A percentile compares a stretch with the other conserved stretches of the same genome.
Conservation (phyloP, 2,888 invertebrate species). For the Thecocarcelia acutangulata region DNA sequence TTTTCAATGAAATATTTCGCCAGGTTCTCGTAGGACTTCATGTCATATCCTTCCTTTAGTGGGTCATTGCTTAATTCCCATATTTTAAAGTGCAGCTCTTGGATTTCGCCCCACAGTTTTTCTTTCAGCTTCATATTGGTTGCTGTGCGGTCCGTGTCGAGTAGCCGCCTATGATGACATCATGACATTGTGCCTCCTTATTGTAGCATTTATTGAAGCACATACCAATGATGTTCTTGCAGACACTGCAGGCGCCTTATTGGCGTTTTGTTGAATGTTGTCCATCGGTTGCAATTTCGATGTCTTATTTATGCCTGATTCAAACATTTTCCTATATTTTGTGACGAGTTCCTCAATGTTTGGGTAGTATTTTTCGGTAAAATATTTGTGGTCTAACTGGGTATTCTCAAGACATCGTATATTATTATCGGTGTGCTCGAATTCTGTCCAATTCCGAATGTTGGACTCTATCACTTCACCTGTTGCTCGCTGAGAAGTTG, state of each 20-base stretch:
- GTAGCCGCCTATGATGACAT: conserved; percentile 2
- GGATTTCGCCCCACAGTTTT: neutral
- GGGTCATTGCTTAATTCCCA: neutral
- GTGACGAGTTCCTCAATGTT: too few species aligned
- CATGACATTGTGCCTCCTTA: too few species aligned
- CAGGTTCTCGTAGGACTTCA: neutral
- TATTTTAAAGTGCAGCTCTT: neutral
- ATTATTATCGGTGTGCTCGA: conserved; percentile 5
- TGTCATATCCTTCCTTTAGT: neutral
- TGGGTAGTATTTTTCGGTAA: neutral
- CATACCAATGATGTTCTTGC: neutral
- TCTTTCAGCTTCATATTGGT: neutral
- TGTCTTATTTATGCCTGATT: neutral
- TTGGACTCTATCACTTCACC: neutral
- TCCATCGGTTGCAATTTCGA: too few species aligned
- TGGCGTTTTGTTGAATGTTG: too few species aligned
- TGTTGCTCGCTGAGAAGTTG: neutral
- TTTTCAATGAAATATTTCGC: neutral
- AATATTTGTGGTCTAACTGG: conserved; percentile 2
- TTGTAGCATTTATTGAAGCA: neutral
- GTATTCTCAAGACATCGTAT: conserved; percentile 18
- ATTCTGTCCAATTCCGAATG: conserved; percentile 24
- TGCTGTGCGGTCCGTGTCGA: neutral
- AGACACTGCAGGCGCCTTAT: too few species aligned
- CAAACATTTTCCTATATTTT: neutral